Conservation (phyloP, 2,888 invertebrate genomes). For the Yponomeuta evonymella region DNA sequence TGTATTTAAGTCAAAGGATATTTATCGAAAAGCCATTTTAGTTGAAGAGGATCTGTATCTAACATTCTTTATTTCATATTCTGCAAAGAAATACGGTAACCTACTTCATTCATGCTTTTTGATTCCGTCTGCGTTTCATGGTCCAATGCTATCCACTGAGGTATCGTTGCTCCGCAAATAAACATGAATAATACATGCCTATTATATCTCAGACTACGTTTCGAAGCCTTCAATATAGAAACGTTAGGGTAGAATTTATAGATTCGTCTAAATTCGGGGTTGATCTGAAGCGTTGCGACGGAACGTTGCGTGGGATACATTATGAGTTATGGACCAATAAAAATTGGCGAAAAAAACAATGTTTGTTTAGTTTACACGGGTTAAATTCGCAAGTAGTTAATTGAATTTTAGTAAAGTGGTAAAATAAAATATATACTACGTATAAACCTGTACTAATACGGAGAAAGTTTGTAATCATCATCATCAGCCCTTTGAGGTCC, state of each 20-base stretch:
- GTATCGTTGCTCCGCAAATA: slow-evolving; percentile 1
- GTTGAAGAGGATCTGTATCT: too few species aligned
- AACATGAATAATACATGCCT: not conserved
- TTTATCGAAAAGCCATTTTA: too few species aligned
- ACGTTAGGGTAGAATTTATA: not conserved
- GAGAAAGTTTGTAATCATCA: too few species aligned
- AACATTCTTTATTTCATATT: not conserved
- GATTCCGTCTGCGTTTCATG: not conserved
- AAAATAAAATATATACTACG: too few species aligned
- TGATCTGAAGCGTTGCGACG: not conserved
- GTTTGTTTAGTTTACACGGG: too few species aligned
- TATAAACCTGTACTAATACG: too few species aligned
- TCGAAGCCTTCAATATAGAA: not conserved
- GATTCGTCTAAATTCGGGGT: not conserved
- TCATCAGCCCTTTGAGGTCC: too few species aligned
- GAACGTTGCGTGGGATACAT: not conserved
- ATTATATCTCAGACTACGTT: slow-evolving; percentile 1
- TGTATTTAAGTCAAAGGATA: too few species aligned
- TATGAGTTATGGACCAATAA: too few species aligned
- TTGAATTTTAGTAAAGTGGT: too few species aligned
- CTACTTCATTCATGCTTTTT: not conserved
- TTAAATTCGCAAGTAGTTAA: too few species aligned
- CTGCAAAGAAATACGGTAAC: not conserved
- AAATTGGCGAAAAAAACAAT: too few species aligned
- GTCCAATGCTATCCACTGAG: not conserved